A percentile compares a stretch with the other conserved stretches of the same genome.
phyloP scores from a whole-genome alignment of 2,888 invertebrate species.

The Lottia gigantea region DNA sequence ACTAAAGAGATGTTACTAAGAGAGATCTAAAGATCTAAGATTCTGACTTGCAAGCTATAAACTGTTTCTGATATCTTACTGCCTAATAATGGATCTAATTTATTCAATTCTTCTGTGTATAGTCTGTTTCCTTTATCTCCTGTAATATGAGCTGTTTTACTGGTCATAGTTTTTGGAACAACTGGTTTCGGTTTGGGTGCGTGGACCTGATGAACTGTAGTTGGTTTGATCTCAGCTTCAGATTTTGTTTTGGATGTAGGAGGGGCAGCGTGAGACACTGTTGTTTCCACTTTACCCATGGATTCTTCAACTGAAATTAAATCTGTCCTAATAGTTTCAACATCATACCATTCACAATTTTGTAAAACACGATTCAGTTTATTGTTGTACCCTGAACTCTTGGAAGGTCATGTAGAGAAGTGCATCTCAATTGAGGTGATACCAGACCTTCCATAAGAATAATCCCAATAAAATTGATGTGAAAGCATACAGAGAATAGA shows the following conservation, averaged over 20 bases:
- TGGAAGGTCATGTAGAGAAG: no score
- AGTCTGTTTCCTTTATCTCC: slow-evolving; percentile 15
- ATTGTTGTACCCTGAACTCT: no score
- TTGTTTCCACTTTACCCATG: background rate
- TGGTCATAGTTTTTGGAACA: background rate
- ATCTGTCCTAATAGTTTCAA: no score
- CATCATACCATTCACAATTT: no score
- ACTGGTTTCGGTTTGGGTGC: slow-evolving; percentile 8
- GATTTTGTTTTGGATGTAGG: background rate
- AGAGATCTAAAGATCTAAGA: no score
- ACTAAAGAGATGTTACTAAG: no score
- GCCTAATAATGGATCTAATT: background rate
- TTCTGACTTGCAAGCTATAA: no score
- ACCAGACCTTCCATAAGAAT: no score
- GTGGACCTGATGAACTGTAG: background rate
- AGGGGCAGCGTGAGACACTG: background rate
- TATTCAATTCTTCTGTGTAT: background rate
- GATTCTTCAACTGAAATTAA: background rate
- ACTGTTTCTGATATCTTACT: background rate
- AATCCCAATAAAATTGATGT: no score
- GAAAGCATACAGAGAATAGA: no score
- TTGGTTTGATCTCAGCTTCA: background rate
- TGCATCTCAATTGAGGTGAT: no score
- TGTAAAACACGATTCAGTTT: no score
- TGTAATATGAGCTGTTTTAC: slow-evolving; percentile 5